Evolutionary conservation across 2,888 invertebrate species (phyloP).

Genomic region (Drosophila austrosaltans): DNA sequence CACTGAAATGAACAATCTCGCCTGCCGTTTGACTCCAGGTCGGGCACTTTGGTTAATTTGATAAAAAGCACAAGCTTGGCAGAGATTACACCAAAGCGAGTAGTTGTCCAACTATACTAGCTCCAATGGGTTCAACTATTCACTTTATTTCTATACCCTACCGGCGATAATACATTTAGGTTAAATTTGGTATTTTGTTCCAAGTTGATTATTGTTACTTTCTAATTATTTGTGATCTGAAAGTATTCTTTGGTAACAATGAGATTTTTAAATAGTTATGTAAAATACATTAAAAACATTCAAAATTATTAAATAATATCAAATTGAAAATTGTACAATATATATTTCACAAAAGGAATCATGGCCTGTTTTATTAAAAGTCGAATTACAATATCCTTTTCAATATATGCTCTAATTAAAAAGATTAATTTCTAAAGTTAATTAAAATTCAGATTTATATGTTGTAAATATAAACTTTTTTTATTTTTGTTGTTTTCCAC

Average conservation of each 20-base stretch:
- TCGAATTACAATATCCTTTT: too few species aligned
- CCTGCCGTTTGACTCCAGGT: constrained; percentile 38
- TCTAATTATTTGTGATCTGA: background rate
- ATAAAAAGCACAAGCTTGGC: constrained; percentile 75
- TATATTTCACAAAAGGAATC: too few species aligned
- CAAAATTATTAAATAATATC: too few species aligned
- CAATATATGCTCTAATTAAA: too few species aligned
- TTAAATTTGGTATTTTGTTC: background rate
- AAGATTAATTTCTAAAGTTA: too few species aligned
- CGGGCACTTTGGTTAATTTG: constrained; percentile 81
- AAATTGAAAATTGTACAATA: too few species aligned
- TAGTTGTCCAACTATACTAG: constrained; percentile 52
- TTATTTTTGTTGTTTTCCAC: background rate
- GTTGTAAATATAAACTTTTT: too few species aligned
- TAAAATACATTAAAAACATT: too few species aligned
- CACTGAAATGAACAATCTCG: constrained; percentile 75
- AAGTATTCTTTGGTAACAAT: too few species aligned
- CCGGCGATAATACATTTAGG: background rate
- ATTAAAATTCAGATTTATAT: too few species aligned
- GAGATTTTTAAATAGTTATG: too few species aligned
- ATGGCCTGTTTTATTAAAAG: too few species aligned
- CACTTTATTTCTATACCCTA: background rate
- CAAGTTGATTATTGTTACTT: background rate
- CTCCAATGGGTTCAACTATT: constrained; percentile 18
- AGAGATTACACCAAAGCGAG: constrained; percentile 68